Conservation (phyloP, 2,888 invertebrate genomes). For the Acleris literana region DNA sequence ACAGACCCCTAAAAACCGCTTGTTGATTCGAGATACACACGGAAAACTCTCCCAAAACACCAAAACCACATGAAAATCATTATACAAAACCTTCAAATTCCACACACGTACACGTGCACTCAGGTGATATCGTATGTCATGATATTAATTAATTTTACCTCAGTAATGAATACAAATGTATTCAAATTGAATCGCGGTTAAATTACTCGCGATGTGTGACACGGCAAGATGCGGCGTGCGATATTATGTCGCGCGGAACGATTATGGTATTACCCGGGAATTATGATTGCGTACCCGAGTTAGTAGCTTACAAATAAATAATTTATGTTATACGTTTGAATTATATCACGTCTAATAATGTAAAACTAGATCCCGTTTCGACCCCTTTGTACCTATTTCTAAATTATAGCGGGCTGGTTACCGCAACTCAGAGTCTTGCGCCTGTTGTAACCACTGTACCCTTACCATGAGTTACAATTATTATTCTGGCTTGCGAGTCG, state of each 20-base stretch:
- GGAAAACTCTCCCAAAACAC: neutral
- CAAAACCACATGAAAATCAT: neutral
- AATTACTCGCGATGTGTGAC: constrained; percentile 50
- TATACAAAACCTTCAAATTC: constrained; percentile 1
- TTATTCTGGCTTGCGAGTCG: too few relatives aligned
- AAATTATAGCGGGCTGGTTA: too few relatives aligned
- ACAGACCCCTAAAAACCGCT: too few relatives aligned
- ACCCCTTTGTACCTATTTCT: too few relatives aligned
- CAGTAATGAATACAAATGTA: constrained; percentile 61
- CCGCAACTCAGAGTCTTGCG: too few relatives aligned
- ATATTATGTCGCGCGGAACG: constrained; percentile 10
- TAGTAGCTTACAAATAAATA: neutral
- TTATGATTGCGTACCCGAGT: constrained; percentile 14
- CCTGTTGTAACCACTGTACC: too few relatives aligned
- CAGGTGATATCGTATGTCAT: constrained; percentile 37
- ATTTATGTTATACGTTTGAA: neutral
- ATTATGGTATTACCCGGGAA: constrained; percentile 12
- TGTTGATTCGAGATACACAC: too few relatives aligned
- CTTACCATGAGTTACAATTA: too few relatives aligned
- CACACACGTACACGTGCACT: constrained; percentile 10
- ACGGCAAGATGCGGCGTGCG: constrained; percentile 26
- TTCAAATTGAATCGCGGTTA: constrained; percentile 70
- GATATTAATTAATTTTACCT: constrained; percentile 60
- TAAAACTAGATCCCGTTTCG: too few relatives aligned
- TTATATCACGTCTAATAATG: too few relatives aligned